phyloP scores from a whole-genome alignment of 2,797 vertebrate genomes.

The Muraenolepis orangiensis region DNA sequence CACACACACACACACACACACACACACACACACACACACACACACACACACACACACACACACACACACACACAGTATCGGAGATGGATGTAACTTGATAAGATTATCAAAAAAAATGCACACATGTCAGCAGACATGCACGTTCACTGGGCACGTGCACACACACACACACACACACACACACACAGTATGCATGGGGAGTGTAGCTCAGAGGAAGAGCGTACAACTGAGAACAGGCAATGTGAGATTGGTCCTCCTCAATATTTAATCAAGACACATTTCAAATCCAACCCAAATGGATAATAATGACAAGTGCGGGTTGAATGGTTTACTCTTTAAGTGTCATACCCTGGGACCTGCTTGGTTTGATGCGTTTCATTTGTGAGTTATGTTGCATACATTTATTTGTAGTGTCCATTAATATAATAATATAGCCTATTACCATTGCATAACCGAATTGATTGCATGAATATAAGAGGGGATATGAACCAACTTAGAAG shows the following conservation, averaged over 20 bases:
- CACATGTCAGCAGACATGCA: constrained; percentile 16
- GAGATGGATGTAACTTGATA: constrained; percentile 8
- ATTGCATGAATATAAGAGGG: not conserved
- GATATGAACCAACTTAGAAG: not conserved
- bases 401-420: not conserved
- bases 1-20: too few relatives aligned
- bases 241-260: constrained; percentile 62
- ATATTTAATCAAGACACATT: constrained; percentile 75
- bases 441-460: not conserved
- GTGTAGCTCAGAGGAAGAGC: constrained; percentile 61
- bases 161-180: constrained; percentile 18
- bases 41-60: constrained; percentile 6
- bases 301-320: constrained; percentile 62
- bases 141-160: not conserved
- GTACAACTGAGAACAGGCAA: constrained; percentile 68
- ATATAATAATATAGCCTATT: not conserved
- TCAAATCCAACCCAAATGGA: constrained; percentile 68
- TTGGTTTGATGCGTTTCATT: constrained; percentile 28
- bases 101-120: constrained; percentile 5
- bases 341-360: constrained; percentile 41
- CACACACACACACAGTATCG: not conserved
- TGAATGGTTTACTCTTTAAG: constrained; percentile 65
- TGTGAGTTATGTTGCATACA: not conserved
- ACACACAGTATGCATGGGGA: constrained; percentile 23
- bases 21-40: not conserved